Conservation (phyloP, 1,140 invertebrate species). For the Zaprionus ornatus region DNA sequence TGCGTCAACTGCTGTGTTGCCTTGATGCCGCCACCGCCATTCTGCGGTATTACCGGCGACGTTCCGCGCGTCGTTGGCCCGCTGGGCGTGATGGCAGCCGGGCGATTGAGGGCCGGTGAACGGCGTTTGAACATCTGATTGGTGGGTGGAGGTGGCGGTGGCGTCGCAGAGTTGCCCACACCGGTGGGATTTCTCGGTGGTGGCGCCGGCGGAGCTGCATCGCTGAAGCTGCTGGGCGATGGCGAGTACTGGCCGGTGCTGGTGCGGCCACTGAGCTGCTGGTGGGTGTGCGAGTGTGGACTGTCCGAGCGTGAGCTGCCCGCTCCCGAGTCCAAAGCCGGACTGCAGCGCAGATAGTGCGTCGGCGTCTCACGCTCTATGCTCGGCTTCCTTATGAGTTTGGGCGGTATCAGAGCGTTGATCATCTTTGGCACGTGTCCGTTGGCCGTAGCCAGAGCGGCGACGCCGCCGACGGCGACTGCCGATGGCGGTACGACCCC, state of each 20-base stretch:
- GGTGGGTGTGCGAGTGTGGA: conserved; percentile 87
- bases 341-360: conserved; percentile 89
- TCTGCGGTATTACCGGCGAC: conserved; percentile 88
- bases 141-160: conserved; percentile 88
- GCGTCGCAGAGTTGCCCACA: conserved; percentile 87
- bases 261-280: conserved; percentile 83
- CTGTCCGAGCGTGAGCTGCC: conserved; percentile 95
- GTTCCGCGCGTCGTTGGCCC: conserved; percentile 87
- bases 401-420: conserved; percentile 86
- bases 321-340: conserved; percentile 93
- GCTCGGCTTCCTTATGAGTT: conserved; percentile 93
- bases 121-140: conserved; percentile 94
- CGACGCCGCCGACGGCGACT: conserved; percentile 45
- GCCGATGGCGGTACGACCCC: conserved; percentile 45
- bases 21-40: conserved; percentile 86
- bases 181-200: conserved; percentile 87
- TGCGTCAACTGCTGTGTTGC: conserved; percentile 89
- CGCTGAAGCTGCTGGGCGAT: conserved; percentile 86
- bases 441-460: conserved; percentile 52
- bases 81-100: conserved; percentile 85
- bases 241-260: conserved; percentile 88
- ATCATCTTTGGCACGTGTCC: conserved; percentile 82
- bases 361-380: conserved; percentile 91
- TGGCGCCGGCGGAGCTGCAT: conserved; percentile 89
- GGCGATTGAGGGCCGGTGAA: conserved; percentile 87